These are phyloP conservation scores for Holocentrus rufus DNA, from an alignment of 2,797 vertebrate genomes.

Conservation along the genomic window DNA sequence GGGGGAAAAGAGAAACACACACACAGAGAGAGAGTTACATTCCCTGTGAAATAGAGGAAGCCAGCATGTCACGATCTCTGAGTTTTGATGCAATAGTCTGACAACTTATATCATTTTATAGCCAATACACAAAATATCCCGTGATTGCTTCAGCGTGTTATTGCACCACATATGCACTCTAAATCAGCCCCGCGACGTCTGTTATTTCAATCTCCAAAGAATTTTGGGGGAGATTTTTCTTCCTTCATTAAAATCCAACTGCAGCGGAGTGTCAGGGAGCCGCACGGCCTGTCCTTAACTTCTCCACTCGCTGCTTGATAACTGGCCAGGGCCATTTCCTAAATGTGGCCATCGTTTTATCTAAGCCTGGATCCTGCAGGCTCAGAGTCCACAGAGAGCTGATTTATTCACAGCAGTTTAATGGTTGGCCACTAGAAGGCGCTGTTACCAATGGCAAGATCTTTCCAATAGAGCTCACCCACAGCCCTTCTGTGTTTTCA, in stretches of 20 bases:
- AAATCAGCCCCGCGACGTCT: slow-evolving; percentile 46
- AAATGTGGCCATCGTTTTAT: slow-evolving; percentile 32
- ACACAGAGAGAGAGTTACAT: slow-evolving; percentile 4
- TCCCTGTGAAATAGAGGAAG: not conserved
- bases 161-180: slow-evolving; percentile 57
- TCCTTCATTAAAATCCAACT: slow-evolving; percentile 29
- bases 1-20: not conserved
- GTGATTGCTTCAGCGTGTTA: slow-evolving; percentile 71
- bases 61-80: slow-evolving; percentile 47
- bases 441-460: slow-evolving; percentile 79
- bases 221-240: slow-evolving; percentile 33
- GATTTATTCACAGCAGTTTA: slow-evolving; percentile 33
- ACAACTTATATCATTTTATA: slow-evolving; percentile 65
- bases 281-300: slow-evolving; percentile 28
- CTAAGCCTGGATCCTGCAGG: slow-evolving; percentile 24
- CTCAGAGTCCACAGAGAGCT: slow-evolving; percentile 32
- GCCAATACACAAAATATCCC: slow-evolving; percentile 51
- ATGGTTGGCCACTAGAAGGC: slow-evolving; percentile 78
- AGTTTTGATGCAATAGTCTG: slow-evolving; percentile 56
- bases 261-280: slow-evolving; percentile 40
- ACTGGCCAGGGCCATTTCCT: slow-evolving; percentile 30
- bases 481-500: slow-evolving; percentile 1
- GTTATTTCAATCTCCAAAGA: slow-evolving; percentile 55
- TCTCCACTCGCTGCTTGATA: slow-evolving; percentile 47
- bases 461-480: slow-evolving; percentile 2